Evolutionary conservation across 2,888 invertebrate species (phyloP).

Genomic region (Electrophaes corylata): DNA sequence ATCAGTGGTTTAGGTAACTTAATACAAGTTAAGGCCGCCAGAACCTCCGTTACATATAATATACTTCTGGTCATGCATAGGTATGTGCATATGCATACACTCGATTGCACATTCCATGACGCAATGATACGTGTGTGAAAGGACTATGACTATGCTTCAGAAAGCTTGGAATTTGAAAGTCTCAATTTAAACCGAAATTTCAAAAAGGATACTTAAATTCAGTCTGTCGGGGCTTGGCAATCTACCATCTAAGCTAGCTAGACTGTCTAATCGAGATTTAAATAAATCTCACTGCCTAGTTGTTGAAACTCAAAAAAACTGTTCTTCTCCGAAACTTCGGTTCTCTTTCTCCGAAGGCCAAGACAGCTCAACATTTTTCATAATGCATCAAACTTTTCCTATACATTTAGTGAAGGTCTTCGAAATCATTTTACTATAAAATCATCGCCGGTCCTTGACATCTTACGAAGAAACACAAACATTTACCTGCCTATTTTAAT

Average conservation of each 20-base stretch:
- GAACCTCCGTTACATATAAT: conserved; percentile 4
- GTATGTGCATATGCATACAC: conserved; percentile 30
- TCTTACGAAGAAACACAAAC: conserved; percentile 4
- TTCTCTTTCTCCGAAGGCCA: not conserved
- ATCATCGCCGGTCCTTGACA: conserved; percentile 2
- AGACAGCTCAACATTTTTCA: not conserved
- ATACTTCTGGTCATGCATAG: conserved; percentile 11
- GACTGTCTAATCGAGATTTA: not conserved
- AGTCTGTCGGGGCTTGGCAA: not conserved
- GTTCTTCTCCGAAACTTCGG: not conserved
- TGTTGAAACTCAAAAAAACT: not conserved
- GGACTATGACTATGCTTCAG: conserved; percentile 25
- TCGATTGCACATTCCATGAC: conserved; percentile 38
- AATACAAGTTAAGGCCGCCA: conserved; percentile 17
- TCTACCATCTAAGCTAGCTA: conserved; percentile 3
- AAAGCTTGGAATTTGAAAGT: conserved; percentile 28
- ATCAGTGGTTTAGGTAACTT: conserved; percentile 17
- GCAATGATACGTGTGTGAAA: conserved; percentile 42
- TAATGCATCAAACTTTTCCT: not conserved
- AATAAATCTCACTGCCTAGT: not conserved
- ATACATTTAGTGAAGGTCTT: not conserved
- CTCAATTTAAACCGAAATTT: conserved; percentile 16
- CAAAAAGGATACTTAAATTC: not conserved
- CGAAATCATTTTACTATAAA: not conserved
- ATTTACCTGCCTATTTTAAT: conserved; percentile 8